Percentiles rank a stretch among this genome's conserved stretches.
Conservation (phyloP, 1,140 invertebrate genomes). For the Drosophila hydei region DNA sequence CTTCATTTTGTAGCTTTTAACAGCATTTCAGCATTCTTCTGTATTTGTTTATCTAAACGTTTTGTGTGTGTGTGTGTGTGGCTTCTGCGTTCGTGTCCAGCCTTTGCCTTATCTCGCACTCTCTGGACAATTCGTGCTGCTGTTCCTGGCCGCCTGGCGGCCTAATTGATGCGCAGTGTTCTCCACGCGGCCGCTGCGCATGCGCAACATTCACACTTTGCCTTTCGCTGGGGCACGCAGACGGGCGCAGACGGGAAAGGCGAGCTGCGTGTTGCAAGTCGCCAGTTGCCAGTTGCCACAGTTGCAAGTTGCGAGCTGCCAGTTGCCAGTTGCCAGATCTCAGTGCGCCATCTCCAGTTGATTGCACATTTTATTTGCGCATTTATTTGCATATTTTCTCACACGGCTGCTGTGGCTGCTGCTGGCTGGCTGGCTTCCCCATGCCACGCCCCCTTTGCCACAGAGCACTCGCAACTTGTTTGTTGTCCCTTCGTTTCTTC, state of each 20-base stretch:
- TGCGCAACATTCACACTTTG: constrained; percentile 81
- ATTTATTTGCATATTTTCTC: constrained; percentile 83
- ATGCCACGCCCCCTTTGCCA: constrained; percentile 3
- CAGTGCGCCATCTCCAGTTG: constrained; percentile 70
- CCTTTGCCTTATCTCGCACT: constrained; percentile 60
- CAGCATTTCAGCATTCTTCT: constrained; percentile 80
- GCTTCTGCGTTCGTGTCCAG: constrained; percentile 50
- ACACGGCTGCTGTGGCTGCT: constrained; percentile 50
- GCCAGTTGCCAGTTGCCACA: constrained; percentile 8
- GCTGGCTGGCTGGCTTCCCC: constrained; percentile 1
- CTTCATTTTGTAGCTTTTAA: constrained; percentile 80
- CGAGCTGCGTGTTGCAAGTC: constrained; percentile 2
- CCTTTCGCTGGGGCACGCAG: constrained; percentile 27
- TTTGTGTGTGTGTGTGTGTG: constrained; percentile 48
- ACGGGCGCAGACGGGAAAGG: too few species aligned
- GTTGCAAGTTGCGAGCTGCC: constrained; percentile 18
- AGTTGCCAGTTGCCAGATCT: constrained; percentile 34
- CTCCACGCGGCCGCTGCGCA: constrained; percentile 56
- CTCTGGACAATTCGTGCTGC: constrained; percentile 71
- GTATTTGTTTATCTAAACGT: constrained; percentile 81
- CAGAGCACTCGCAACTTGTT: constrained; percentile 34
- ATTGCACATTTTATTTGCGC: constrained; percentile 82
- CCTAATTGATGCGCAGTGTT: constrained; percentile 79
- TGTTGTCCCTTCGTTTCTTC: constrained; percentile 29
- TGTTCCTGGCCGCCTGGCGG: constrained; percentile 60